These are phyloP conservation scores for Euplexia lucipara DNA, from an alignment of 2,888 invertebrate species.

Conservation along the genomic window DNA sequence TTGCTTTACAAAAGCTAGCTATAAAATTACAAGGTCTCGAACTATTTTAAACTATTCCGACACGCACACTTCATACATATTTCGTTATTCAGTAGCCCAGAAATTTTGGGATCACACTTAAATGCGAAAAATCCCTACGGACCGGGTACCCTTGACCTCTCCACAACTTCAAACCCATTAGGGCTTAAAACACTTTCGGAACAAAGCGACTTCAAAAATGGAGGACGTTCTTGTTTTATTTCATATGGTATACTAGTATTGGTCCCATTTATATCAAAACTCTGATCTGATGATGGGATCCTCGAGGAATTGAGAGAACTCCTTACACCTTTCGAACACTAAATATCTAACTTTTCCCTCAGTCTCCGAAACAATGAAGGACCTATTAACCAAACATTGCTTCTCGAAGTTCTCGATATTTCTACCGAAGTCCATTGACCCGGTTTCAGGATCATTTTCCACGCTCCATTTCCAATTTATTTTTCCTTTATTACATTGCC, in stretches of 20 bases:
- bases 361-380: constrained; percentile 34
- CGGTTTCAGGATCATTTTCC: constrained; percentile 44
- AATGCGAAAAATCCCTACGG: constrained; percentile 26
- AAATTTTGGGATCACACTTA: constrained; percentile 27
- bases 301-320: too few relatives aligned
- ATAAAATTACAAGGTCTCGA: constrained; percentile 37
- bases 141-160: constrained; percentile 25
- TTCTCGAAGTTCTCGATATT: constrained; percentile 45
- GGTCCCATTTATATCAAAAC: too few relatives aligned
- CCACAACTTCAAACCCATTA: constrained; percentile 11
- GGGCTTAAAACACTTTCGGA: constrained; percentile 21
- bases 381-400: constrained; percentile 20
- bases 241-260: too few relatives aligned
- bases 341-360: too few relatives aligned
- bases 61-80: constrained; percentile 30
- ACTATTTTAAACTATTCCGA: constrained; percentile 40
- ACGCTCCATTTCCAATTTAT: constrained; percentile 61
- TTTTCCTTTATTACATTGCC: constrained; percentile 54
- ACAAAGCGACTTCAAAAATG: constrained; percentile 26
- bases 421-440: constrained; percentile 57
- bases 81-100: constrained; percentile 24
- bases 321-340: too few relatives aligned
- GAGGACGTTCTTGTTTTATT: too few relatives aligned
- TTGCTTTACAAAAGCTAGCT: constrained; percentile 21
- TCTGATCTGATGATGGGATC: too few relatives aligned